Conservation (phyloP, 2,797 vertebrate species). For the Scolopax bukidnonensis region DNA sequence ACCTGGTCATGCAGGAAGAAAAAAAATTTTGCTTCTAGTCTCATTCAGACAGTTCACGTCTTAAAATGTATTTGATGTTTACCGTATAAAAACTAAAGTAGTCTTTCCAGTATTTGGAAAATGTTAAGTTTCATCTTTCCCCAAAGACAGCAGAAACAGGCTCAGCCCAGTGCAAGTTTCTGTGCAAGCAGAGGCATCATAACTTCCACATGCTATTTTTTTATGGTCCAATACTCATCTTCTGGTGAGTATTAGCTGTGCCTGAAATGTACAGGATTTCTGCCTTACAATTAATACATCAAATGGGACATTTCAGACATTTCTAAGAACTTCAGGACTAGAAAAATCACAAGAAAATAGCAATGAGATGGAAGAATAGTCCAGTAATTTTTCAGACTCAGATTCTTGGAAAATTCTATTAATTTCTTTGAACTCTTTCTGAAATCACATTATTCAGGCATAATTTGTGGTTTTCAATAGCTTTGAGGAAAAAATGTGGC, state of each 20-base stretch:
- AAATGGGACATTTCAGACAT: neutral
- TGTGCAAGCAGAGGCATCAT: conserved; percentile 14
- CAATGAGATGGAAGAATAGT: neutral
- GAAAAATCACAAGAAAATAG: neutral
- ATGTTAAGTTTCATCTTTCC: neutral
- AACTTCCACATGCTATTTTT: neutral
- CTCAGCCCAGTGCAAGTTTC: conserved; percentile 38
- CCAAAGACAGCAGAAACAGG: neutral
- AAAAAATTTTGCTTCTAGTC: conserved; percentile 19
- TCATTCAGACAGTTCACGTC: conserved; percentile 5
- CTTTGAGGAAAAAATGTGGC: neutral
- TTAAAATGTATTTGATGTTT: neutral
- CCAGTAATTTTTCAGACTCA: neutral
- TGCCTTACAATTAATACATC: conserved; percentile 14
- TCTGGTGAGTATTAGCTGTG: conserved; percentile 14
- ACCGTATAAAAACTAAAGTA: neutral
- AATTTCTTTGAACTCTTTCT: neutral
- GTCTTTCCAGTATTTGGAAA: neutral
- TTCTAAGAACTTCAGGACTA: conserved; percentile 9
- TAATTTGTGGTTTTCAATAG: neutral
- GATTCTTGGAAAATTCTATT: neutral
- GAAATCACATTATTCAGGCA: neutral
- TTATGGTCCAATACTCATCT: conserved; percentile 45
- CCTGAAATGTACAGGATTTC: neutral
- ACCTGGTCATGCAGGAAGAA: neutral